These are phyloP conservation scores for Mormyrops attenuatus DNA, from an alignment of 2,797 vertebrate genomes.

Conservation along the genomic window DNA sequence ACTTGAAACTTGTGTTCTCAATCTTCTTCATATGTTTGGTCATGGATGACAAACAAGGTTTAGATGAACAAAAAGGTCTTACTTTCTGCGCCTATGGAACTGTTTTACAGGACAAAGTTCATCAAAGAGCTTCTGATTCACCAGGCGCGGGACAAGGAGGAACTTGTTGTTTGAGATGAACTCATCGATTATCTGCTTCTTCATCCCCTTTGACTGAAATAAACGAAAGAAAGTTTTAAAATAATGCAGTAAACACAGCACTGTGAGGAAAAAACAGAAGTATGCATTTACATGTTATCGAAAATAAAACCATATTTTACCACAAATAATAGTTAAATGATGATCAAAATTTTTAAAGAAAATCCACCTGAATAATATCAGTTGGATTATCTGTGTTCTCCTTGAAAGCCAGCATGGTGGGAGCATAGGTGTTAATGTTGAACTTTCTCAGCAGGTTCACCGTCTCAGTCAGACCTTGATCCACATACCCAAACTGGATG, in stretches of 20 bases:
- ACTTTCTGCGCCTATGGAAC: constrained; percentile 91
- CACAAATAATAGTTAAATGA: background rate
- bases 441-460: constrained; percentile 76
- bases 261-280: background rate
- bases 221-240: background rate
- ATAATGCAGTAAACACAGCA: constrained; percentile 52
- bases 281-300: background rate
- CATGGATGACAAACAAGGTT: background rate
- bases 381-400: constrained; percentile 77
- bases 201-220: constrained; percentile 82
- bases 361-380: constrained; percentile 80
- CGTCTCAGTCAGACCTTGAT: constrained; percentile 72
- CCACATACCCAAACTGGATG: constrained; percentile 87
- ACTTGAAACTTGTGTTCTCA: background rate
- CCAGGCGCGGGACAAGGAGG: constrained; percentile 79
- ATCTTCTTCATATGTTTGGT: background rate
- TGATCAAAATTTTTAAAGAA: background rate
- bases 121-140: constrained; percentile 88
- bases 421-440: constrained; percentile 81
- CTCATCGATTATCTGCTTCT: constrained; percentile 87
- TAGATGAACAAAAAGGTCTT: constrained; percentile 35
- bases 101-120: constrained; percentile 92
- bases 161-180: constrained; percentile 93
- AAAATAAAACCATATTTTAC: too few species aligned
- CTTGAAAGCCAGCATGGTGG: constrained; percentile 89